Evolutionary conservation across 2,113 vertebrate genomes (phyloP).

Genomic region (Benitochromis conjunctus): DNA sequence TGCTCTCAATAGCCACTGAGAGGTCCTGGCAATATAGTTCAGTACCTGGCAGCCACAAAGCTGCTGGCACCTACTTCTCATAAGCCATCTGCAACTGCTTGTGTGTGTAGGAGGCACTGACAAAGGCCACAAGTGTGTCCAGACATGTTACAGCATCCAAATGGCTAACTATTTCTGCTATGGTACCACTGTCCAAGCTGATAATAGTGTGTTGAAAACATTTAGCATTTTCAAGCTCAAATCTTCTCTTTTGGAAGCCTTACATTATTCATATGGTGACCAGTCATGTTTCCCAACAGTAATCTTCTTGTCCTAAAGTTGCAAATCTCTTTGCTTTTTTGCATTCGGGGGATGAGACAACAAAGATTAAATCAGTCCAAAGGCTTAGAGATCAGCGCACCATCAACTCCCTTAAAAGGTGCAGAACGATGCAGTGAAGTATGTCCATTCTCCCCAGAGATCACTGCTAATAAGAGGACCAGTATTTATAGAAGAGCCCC

Average conservation of each 20-base stretch:
- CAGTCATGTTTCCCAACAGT: background rate
- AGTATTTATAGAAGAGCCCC: conserved; percentile 79
- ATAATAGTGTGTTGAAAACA: background rate
- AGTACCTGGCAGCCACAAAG: conserved; percentile 55
- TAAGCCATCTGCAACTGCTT: conserved; percentile 62
- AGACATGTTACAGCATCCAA: conserved; percentile 28
- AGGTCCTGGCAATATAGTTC: conserved; percentile 42
- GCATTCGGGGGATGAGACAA: background rate
- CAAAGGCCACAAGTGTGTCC: conserved; percentile 49
- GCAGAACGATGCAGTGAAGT: conserved; percentile 55
- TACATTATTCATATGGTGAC: background rate
- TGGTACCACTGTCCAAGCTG: background rate
- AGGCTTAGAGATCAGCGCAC: background rate
- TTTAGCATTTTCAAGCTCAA: background rate
- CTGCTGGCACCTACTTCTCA: conserved; percentile 39
- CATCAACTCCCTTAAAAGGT: conserved; percentile 76
- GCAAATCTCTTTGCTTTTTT: background rate
- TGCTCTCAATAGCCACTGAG: conserved; percentile 43
- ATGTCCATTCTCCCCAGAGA: conserved; percentile 68
- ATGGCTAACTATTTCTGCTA: background rate
- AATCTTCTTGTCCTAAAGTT: background rate
- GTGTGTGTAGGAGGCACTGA: conserved; percentile 30
- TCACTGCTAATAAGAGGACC: conserved; percentile 70
- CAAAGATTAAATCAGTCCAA: background rate
- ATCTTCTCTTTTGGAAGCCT: background rate